Evolutionary conservation across 30 jellyfish, hydroid and myxozoan species (phyloP).

Genomic region (Calvadosia cruxmelitensis): DNA sequence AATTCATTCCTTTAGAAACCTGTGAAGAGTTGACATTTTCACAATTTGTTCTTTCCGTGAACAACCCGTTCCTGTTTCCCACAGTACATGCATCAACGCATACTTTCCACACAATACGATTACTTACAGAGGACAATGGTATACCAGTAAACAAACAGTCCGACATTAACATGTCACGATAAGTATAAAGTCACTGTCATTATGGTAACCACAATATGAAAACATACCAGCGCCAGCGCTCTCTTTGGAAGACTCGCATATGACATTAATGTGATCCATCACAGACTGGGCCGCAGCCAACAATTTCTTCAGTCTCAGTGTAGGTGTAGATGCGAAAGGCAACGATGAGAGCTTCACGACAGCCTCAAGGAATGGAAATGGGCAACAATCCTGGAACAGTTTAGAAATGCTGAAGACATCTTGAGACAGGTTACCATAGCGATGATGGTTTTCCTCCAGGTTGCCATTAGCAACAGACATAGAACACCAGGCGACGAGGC

Average conservation of each 20-base stretch:
- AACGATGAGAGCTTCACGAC: slow-evolving; percentile 14
- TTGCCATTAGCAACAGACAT: slow-evolving; percentile 12
- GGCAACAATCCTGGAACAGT: slow-evolving; percentile 11
- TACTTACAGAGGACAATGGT: too few species aligned
- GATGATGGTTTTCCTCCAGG: slow-evolving; percentile 15
- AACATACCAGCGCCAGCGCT: slow-evolving; percentile 72
- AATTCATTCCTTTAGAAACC: too few species aligned
- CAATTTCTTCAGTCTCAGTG: slow-evolving; percentile 33
- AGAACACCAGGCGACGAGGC: slow-evolving; percentile 2
- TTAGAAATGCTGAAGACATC: slow-evolving; percentile 19
- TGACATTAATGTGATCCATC: slow-evolving; percentile 12
- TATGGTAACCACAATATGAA: too few species aligned
- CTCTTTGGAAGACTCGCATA: slow-evolving; percentile 13
- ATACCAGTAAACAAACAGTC: too few species aligned
- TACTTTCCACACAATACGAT: too few species aligned
- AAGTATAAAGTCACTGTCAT: too few species aligned
- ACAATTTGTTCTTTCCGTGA: too few species aligned
- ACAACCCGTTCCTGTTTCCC: too few species aligned
- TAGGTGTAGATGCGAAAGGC: slow-evolving; percentile 25
- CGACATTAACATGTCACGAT: too few species aligned
- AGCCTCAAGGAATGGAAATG: slow-evolving; percentile 47
- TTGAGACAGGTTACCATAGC: slow-evolving; percentile 15
- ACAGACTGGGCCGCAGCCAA: slow-evolving; percentile 43
- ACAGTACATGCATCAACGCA: too few species aligned
- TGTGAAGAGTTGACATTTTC: too few species aligned